Evolutionary conservation across 1,140 invertebrate genomes (phyloP).

Genomic region (Carposina sasakii): DNA sequence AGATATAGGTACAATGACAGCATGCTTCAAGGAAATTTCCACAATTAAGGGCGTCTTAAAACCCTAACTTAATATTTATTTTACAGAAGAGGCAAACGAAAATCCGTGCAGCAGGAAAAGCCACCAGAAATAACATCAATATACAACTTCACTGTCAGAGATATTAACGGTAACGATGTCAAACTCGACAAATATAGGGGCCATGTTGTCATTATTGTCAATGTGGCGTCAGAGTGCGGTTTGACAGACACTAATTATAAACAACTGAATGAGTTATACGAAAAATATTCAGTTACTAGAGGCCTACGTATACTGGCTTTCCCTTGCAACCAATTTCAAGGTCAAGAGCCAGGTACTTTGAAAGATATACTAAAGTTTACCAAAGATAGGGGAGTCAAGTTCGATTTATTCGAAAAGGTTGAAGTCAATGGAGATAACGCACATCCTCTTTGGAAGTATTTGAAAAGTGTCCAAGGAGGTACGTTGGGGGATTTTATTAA

Average conservation of each 20-base stretch:
- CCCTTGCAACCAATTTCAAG: conserved; percentile 94
- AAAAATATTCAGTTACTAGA: conserved; percentile 74
- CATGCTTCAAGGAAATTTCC: too few relatives aligned
- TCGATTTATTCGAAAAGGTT: conserved; percentile 86
- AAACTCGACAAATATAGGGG: conserved; percentile 82
- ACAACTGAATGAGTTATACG: conserved; percentile 81
- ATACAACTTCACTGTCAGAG: conserved; percentile 83
- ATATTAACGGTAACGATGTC: conserved; percentile 82
- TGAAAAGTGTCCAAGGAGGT: conserved; percentile 76
- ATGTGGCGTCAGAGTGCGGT: conserved; percentile 91
- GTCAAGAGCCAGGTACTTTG: conserved; percentile 84
- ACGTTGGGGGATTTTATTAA: conserved; percentile 88
- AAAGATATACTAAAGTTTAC: conserved; percentile 84
- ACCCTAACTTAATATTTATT: conserved; percentile 6
- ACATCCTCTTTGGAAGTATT: conserved; percentile 88
- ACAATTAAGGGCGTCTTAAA: too few relatives aligned
- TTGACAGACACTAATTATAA: conserved; percentile 86
- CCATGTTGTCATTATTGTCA: conserved; percentile 85
- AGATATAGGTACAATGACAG: too few relatives aligned
- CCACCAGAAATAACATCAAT: conserved; percentile 74
- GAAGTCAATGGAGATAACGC: conserved; percentile 91
- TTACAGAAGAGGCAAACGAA: conserved; percentile 26
- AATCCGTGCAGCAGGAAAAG: background rate
- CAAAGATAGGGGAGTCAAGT: conserved; percentile 80
- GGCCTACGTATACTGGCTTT: conserved; percentile 87